Evolutionary conservation across 1,140 invertebrate species (phyloP), one percentile per base, ranked within the genome.

Genomic region (Heliconius hermathena): DNA sequence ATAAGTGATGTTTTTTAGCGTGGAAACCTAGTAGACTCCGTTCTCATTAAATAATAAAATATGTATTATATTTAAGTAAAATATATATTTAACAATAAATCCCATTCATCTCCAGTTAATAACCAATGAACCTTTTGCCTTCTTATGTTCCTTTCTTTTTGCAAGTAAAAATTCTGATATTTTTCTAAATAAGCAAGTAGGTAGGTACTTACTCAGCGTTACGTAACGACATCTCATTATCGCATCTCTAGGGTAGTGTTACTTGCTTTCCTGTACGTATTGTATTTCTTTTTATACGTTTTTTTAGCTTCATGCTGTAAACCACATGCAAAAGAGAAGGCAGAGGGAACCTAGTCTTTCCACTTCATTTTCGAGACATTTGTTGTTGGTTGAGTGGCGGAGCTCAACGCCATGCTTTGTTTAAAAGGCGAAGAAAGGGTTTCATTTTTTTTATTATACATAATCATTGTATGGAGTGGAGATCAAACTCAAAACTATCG

Each of bases 151-250:
- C 22, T 16, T 66, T 66, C 57, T 66, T 66, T 26, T 26, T 26
- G 22, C 9, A 66, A 26, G 13, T 11, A 66, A 29, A 66, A 66
- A 60, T 8, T n/a, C n/a, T 22, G 54, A 57, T 57, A 57, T 57
- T 57, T n/a, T 57, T 57, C 54, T 57, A 57, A 57, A 57, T 57
- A 57, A 57, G 54, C 54, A 57, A 60, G 57, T 26, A 60, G 52
- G 20, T 8, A 8, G 52, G 52, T 60, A 22, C 57, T 60, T 60
- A n/a, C 57, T 22, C n/a, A 22, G n/a, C 18, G 49, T 29, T 26
- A 54, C 49, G 73, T 74, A 74, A 54, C 73, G 41, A 54, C 49
- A 49, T 74, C 73, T 54, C 41, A 57, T 74, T 74, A 74, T 74
- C 46, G 16, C 13, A 33, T 54, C 73, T 52, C 49, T 29, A n/a